Percentiles rank a stretch among this genome's conserved stretches.
Conservation (phyloP, 2,888 invertebrate genomes). For the Lycocerus yunnanus region DNA sequence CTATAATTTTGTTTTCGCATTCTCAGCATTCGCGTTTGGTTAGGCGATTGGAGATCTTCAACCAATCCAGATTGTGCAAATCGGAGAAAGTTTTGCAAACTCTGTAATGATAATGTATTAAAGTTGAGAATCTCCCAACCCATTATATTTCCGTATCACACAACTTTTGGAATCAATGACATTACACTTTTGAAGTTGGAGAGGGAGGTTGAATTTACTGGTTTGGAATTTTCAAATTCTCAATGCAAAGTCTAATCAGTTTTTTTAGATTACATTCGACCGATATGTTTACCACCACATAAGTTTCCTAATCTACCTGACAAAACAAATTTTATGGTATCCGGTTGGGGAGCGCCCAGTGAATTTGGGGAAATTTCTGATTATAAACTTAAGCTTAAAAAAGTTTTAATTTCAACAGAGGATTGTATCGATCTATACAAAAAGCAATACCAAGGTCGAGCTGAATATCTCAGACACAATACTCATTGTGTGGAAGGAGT, state of each 20-base stretch:
- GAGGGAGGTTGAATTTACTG: background rate
- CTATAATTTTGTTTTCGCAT: background rate
- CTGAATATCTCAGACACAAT: background rate
- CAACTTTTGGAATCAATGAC: background rate
- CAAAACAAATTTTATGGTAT: background rate
- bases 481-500: background rate
- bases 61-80: conserved; percentile 52
- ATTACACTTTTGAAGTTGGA: background rate
- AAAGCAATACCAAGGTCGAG: background rate
- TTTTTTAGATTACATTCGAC: background rate
- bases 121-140: background rate
- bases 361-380: background rate
- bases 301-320: background rate
- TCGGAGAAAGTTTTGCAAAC: background rate
- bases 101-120: background rate
- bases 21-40: conserved; percentile 44
- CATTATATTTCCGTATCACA: background rate
- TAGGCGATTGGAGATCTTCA: conserved; percentile 58
- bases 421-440: background rate
- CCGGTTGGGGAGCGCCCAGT: background rate
- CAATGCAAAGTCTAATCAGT: too few relatives aligned
- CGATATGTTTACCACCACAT: background rate
- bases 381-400: background rate
- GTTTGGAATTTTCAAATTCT: background rate
- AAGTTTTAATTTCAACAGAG: background rate